phyloP scores from a whole-genome alignment of 2,888 invertebrate species.

The Pycnomerus fuliginosus region DNA sequence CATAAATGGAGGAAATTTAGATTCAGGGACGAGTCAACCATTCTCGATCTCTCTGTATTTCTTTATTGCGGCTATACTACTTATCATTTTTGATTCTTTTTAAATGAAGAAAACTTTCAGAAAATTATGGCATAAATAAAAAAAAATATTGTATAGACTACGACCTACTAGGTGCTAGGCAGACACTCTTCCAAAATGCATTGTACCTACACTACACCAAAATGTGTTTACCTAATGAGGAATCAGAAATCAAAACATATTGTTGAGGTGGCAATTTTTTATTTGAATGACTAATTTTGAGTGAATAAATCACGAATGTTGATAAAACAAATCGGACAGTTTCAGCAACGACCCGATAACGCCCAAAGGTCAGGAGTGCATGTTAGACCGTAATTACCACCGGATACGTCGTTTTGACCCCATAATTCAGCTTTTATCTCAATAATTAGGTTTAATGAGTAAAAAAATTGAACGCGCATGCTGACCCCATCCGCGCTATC shows the following conservation, averaged over 20 bases:
- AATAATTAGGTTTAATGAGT: constrained; percentile 32
- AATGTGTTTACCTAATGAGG: no score
- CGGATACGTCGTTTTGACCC: constrained; percentile 22
- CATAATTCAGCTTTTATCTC: constrained; percentile 22
- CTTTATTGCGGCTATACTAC: no score
- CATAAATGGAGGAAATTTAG: no score
- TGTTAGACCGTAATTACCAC: constrained; percentile 17
- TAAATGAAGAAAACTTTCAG: no score
- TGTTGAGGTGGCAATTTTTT: not conserved
- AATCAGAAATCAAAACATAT: not conserved
- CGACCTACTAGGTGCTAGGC: no score
- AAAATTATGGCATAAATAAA: no score
- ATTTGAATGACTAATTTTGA: not conserved
- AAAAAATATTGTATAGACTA: no score
- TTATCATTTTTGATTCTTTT: no score
- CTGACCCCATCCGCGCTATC: constrained; percentile 9
- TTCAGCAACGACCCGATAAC: constrained; percentile 2
- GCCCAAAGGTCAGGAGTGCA: constrained; percentile 16
- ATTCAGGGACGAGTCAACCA: no score
- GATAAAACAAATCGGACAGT: constrained; percentile 3
- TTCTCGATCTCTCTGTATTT: no score
- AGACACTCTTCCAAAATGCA: no score
- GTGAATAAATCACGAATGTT: constrained; percentile 4
- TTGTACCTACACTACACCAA: no score
- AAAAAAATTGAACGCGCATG: constrained; percentile 23